Conservation (phyloP, 2,888 invertebrate species). For the Anthoptus insignis region DNA sequence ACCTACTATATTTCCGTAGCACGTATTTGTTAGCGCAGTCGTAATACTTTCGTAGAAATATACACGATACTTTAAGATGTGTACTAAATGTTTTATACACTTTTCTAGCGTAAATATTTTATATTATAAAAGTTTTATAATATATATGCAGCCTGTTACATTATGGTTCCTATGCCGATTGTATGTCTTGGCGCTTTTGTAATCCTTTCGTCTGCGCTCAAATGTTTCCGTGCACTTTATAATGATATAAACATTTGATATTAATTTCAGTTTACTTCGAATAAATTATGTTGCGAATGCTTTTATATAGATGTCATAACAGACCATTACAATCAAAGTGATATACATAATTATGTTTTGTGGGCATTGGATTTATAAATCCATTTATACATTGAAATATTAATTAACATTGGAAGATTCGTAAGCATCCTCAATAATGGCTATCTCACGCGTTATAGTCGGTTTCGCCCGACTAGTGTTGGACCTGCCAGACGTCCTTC, state of each 20-base stretch:
- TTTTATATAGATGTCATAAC: too few relatives aligned
- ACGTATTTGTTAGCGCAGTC: conserved; percentile 14
- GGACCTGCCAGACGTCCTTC: too few relatives aligned
- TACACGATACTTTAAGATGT: conserved; percentile 11
- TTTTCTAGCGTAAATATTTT: conserved; percentile 22
- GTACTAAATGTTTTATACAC: conserved; percentile 25
- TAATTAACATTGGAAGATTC: too few relatives aligned
- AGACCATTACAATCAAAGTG: too few relatives aligned
- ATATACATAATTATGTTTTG: too few relatives aligned
- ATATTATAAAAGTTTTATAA: background rate
- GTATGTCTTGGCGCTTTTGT: background rate
- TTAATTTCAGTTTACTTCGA: background rate
- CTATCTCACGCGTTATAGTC: too few relatives aligned
- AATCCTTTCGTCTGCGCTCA: background rate
- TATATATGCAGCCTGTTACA: conserved; percentile 22
- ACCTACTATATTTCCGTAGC: background rate
- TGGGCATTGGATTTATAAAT: too few relatives aligned
- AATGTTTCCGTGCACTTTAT: background rate
- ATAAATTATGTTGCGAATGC: background rate
- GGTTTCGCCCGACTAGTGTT: too few relatives aligned
- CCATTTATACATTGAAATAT: too few relatives aligned
- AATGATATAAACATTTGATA: background rate
- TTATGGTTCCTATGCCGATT: conserved; percentile 27
- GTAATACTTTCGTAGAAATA: conserved; percentile 11
- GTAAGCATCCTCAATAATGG: too few relatives aligned